Evolutionary conservation across 2,888 invertebrate genomes (phyloP), one percentile per base, ranked within the genome.

Genomic region (Tetranychus piercei): DNA sequence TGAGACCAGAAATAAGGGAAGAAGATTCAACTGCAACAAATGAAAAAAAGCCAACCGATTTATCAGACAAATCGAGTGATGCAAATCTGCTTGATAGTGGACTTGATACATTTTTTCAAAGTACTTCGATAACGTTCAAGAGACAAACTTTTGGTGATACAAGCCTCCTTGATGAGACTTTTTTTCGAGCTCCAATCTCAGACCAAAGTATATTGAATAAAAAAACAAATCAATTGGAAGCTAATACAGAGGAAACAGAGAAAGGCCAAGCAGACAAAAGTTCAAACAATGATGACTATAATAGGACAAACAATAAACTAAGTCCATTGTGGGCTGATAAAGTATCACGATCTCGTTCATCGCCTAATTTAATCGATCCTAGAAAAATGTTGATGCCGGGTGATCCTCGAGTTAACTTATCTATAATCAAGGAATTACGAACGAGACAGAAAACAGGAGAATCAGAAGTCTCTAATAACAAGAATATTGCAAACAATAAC

Each of bases 41-140:
- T 15, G 69, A 69, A 69, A 23, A 20, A 69, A 23, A 23, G 69
- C 69, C 22, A 23, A 69, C 18, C 11, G 11, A 20, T 20, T 23
- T 22, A 69, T 5, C 20, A 69, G 11, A 20, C 22, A 20, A 18
- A 69, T 20, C 34, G 23, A 69, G 11, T 11, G 22, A 11, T 11
- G 11, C 20, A 7, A 69, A 11, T 69, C 4, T 9, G 18, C 22
- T 23, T 69, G 22, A 69, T 69, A 69, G 5, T 69, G 69, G 69
- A 23, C 20, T 69, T 23, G 69, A 69, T 69, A 23, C 22, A 9
- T 69, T 69, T 69, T 69, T 69, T 22, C 69, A 69, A 22, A 69
- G 69, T 69, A 11, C 69, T 6, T 69, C 22, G n/a, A 22, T 23
- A 18, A 23, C 34, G 22, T 69, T 69, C 11, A 23, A 22, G 23